A percentile compares a stretch with the other conserved stretches of the same genome.
These are phyloP conservation scores for Biston betularia DNA, from an alignment of 2,888 invertebrate species.

Conservation along the genomic window DNA sequence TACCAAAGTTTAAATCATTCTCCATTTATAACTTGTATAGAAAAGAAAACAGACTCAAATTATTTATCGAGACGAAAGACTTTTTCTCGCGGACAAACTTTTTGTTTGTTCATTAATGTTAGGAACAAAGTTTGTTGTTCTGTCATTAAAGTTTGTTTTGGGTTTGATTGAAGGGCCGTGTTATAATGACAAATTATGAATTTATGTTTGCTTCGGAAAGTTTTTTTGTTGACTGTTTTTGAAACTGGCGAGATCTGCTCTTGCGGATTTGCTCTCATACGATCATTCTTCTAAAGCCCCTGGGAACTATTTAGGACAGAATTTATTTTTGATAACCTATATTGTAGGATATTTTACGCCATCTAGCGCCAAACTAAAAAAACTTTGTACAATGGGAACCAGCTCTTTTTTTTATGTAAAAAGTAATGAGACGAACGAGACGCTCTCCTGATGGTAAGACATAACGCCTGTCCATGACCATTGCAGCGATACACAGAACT, in stretches of 20 bases:
- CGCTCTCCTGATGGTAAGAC: too few species aligned
- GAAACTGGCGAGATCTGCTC: neutral
- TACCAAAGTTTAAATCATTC: neutral
- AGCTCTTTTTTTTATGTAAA: too few species aligned
- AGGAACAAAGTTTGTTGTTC: conserved; percentile 27
- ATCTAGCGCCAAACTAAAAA: too few species aligned
- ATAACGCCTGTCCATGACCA: too few species aligned
- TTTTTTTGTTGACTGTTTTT: conserved; percentile 6
- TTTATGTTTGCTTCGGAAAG: conserved; percentile 8
- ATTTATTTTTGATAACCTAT: too few species aligned
- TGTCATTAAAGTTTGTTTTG: conserved; percentile 35
- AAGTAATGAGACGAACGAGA: too few species aligned
- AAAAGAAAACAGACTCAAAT: conserved; percentile 14
- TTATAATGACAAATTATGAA: conserved; percentile 30
- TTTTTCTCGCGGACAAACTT: conserved; percentile 30
- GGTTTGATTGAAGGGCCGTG: conserved; percentile 32
- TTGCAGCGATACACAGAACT: too few species aligned
- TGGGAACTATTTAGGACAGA: too few species aligned
- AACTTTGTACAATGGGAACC: too few species aligned
- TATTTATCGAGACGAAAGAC: conserved; percentile 18
- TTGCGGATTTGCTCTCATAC: too few species aligned
- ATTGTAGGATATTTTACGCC: too few species aligned
- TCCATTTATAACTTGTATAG: neutral
- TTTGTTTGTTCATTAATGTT: conserved; percentile 43
- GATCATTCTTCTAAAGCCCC: too few species aligned